These are phyloP conservation scores for Thunnus maccoyii DNA, from an alignment of 2,113 vertebrate genomes.

Conservation along the genomic window DNA sequence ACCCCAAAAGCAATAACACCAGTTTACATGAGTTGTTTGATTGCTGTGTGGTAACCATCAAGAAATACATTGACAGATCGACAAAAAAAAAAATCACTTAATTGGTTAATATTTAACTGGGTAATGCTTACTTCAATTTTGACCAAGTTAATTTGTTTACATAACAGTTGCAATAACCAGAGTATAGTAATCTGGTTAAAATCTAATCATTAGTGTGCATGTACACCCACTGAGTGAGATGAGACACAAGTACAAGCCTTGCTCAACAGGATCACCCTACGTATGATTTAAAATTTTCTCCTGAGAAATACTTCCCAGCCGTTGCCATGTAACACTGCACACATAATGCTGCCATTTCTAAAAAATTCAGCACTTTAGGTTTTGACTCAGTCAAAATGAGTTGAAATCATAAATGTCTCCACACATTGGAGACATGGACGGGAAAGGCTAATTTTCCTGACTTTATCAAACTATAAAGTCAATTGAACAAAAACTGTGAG, in stretches of 20 bases:
- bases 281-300: slow-evolving; percentile 4
- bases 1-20: too few relatives aligned
- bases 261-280: neutral
- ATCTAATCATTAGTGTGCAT: too few relatives aligned
- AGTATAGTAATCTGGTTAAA: too few relatives aligned
- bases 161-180: neutral
- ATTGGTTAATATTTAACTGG: neutral
- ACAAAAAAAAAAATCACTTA: slow-evolving; percentile 4
- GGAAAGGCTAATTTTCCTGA: slow-evolving; percentile 54
- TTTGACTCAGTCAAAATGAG: slow-evolving; percentile 10
- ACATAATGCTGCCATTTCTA: neutral
- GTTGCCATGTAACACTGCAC: neutral
- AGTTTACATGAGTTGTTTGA: too few relatives aligned
- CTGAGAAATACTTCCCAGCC: neutral
- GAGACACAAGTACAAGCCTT: too few relatives aligned
- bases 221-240: too few relatives aligned
- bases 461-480: slow-evolving; percentile 71
- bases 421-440: slow-evolving; percentile 22
- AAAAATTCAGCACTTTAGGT: neutral
- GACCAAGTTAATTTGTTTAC: neutral
- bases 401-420: slow-evolving; percentile 58
- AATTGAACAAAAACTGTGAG: slow-evolving; percentile 77
- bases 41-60: too few relatives aligned
- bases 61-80: neutral
- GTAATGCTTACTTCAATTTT: neutral